Conservation (phyloP, 2,113 vertebrate genomes). For the Cichladusa arquata region DNA sequence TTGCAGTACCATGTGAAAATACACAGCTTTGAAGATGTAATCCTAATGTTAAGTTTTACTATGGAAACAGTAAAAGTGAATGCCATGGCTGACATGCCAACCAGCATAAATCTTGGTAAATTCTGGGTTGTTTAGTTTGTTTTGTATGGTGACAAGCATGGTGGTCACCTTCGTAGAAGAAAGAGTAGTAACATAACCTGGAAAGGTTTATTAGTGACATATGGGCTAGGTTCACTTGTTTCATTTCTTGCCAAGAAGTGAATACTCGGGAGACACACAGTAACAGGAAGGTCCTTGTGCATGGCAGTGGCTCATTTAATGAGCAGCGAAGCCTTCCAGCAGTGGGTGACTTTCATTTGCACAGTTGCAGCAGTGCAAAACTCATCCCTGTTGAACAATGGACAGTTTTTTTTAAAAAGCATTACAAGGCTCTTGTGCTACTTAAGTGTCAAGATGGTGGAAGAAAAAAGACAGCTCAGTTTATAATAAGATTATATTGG, state of each 20-base stretch:
- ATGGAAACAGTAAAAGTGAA: neutral
- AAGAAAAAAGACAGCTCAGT: neutral
- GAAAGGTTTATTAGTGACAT: neutral
- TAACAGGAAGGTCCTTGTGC: neutral
- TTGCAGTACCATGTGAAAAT: neutral
- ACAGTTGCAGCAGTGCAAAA: neutral
- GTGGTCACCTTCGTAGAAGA: neutral
- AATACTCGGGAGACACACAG: fast-evolving
- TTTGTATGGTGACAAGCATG: neutral
- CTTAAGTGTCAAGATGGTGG: neutral
- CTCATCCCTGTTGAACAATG: neutral
- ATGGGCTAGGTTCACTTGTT: neutral
- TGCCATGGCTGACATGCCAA: neutral
- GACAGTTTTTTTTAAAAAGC: neutral
- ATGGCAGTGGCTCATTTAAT: neutral
- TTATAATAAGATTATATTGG: neutral
- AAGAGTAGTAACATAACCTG: neutral
- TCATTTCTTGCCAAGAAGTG: neutral
- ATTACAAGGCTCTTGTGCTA: neutral
- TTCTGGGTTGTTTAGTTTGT: neutral
- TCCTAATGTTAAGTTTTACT: neutral
- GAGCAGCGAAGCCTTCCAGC: neutral
- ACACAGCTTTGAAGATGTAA: neutral
- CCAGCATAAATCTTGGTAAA: neutral
- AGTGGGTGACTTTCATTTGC: neutral